Conservation (phyloP, 2,797 vertebrate genomes). For the Tarsius wallacei region DNA sequence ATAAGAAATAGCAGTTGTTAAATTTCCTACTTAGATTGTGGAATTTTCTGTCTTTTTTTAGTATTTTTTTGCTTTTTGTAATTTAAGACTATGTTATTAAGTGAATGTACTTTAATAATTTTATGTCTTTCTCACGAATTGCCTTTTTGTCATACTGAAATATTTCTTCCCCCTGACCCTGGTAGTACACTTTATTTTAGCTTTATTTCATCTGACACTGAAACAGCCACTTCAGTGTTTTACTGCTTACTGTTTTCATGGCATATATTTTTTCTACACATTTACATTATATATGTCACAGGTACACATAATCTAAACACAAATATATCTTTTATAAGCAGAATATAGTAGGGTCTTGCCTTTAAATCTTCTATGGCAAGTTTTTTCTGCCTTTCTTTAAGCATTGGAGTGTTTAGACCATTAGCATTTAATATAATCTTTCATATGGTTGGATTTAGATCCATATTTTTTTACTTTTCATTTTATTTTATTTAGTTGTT, state of each 20-base stretch:
- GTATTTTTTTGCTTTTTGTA: neutral
- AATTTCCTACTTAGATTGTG: neutral
- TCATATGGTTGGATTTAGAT: neutral
- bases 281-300: neutral
- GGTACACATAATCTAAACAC: neutral
- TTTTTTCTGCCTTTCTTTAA: neutral
- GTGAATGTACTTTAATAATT: neutral
- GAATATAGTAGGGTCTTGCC: neutral
- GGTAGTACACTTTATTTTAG: neutral
- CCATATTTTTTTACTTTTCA: neutral
- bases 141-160: neutral
- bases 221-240: neutral
- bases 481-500: neutral
- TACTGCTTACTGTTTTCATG: neutral
- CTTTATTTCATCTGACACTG: neutral
- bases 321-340: neutral
- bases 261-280: neutral
- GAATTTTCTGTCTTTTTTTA: neutral
- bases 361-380: neutral
- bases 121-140: neutral
- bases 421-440: neutral
- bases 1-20: neutral
- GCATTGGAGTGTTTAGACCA: neutral
- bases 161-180: neutral
- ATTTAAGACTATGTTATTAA: neutral